phyloP scores from a whole-genome alignment of 2,888 invertebrate genomes.

The Zhuqinia jingwanae region DNA sequence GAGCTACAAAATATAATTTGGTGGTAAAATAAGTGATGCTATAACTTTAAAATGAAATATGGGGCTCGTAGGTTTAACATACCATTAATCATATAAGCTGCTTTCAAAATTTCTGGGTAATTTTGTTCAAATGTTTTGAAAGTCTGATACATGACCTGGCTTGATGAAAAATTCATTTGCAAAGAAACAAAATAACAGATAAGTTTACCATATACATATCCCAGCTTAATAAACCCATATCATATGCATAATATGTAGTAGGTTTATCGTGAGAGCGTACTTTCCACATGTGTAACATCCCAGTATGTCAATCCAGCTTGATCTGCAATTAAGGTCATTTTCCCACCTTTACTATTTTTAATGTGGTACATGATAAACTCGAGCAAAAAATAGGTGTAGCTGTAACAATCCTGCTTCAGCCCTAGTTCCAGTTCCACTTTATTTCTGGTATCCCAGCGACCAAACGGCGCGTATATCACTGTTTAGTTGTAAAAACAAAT shows the following conservation, averaged over 20 bases:
- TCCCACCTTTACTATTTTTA: conserved; percentile 53
- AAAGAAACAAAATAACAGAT: conserved; percentile 19
- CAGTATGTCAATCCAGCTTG: conserved; percentile 52
- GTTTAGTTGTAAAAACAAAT: no score
- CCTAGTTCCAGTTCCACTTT: conserved; percentile 60
- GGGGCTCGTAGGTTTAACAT: no score
- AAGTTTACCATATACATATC: no score
- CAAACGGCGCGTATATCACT: conserved; percentile 46
- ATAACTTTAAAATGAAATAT: no score
- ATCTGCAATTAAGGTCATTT: conserved; percentile 61
- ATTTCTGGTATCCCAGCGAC: conserved; percentile 64
- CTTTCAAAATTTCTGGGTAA: conserved; percentile 67
- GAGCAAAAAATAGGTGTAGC: conserved; percentile 61
- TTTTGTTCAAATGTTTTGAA: conserved; percentile 66
- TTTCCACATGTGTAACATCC: conserved; percentile 60
- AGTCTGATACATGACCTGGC: conserved; percentile 45
- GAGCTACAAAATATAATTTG: no score
- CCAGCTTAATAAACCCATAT: not conserved
- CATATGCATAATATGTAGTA: no score
- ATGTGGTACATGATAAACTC: conserved; percentile 66
- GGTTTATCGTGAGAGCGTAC: conserved; percentile 29
- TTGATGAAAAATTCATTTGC: conserved; percentile 1
- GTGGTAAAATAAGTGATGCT: no score
- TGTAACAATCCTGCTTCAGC: conserved; percentile 55
- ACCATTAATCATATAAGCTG: conserved; percentile 61